These are phyloP conservation scores for Orthonychiurus folsomi DNA, from an alignment of 2,888 invertebrate genomes.

Conservation along the genomic window DNA sequence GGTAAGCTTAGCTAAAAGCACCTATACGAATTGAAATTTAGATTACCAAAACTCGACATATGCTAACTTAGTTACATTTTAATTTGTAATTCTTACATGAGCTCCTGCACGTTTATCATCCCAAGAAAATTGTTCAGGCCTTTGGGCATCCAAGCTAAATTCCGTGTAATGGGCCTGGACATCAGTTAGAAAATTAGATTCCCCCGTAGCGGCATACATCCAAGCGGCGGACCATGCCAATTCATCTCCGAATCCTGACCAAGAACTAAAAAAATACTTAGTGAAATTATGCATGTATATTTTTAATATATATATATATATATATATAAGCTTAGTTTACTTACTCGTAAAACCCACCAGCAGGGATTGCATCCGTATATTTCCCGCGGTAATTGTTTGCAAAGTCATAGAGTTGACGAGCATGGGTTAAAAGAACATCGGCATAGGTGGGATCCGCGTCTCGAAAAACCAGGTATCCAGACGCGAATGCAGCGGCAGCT, in stretches of 20 bases:
- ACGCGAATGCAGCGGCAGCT: slow-evolving; percentile 53
- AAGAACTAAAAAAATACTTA: slow-evolving; percentile 42
- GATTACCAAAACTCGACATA: neutral
- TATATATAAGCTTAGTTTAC: too few relatives aligned
- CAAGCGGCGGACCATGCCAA: slow-evolving; percentile 53
- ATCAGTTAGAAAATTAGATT: slow-evolving; percentile 47
- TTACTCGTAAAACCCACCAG: slow-evolving; percentile 18
- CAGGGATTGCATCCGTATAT: slow-evolving; percentile 50
- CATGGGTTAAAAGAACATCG: slow-evolving; percentile 46
- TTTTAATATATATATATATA: too few relatives aligned
- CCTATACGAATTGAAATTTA: neutral
- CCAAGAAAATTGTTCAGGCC: slow-evolving; percentile 50
- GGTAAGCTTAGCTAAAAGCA: neutral
- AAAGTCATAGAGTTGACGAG: slow-evolving; percentile 50
- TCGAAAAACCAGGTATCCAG: slow-evolving; percentile 49
- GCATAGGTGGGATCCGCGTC: slow-evolving; percentile 46
- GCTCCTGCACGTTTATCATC: slow-evolving; percentile 52
- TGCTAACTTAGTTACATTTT: neutral
- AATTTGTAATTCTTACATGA: slow-evolving; percentile 43
- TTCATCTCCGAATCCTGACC: slow-evolving; percentile 52
- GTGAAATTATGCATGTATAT: too few relatives aligned
- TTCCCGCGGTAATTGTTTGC: slow-evolving; percentile 48
- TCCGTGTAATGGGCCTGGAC: slow-evolving; percentile 48
- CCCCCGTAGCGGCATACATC: slow-evolving; percentile 51
- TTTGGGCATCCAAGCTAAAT: slow-evolving; percentile 47